Conservation (phyloP, 2,888 invertebrate species). For the Ariolimax columbianus region DNA sequence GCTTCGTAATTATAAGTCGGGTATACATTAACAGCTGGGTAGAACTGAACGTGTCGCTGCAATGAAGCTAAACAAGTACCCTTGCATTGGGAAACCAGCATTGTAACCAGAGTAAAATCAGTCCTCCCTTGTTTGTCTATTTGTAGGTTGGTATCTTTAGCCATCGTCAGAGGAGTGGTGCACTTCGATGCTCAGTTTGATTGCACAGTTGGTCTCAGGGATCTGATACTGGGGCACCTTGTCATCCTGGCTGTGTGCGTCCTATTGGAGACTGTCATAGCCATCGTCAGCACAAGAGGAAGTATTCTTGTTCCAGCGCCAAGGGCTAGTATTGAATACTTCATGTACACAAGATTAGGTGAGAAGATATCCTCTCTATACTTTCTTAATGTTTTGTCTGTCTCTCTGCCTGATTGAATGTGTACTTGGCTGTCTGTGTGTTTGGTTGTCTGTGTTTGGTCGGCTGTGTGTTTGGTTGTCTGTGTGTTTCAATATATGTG, state of each 20-base stretch:
- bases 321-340: constrained; percentile 87
- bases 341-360: constrained; percentile 89
- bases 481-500: no score
- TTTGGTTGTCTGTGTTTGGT: no score
- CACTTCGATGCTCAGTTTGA: constrained; percentile 80
- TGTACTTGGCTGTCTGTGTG: neutral
- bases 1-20: no score
- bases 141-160: constrained; percentile 83
- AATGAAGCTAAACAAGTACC: neutral
- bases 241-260: constrained; percentile 81
- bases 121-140: constrained; percentile 60
- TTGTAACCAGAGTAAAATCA: neutral
- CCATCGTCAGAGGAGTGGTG: constrained; percentile 82
- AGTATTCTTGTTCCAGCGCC: constrained; percentile 88
- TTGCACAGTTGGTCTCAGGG: constrained; percentile 76
- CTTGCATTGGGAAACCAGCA: neutral
- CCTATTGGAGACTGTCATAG: constrained; percentile 85
- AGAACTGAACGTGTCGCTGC: no score
- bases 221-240: constrained; percentile 84
- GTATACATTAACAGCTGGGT: no score
- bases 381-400: neutral
- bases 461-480: no score
- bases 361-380: constrained; percentile 69
- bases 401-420: neutral
- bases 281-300: constrained; percentile 87